Evolutionary conservation across 2,113 vertebrate species (phyloP), one percentile per base, ranked within the genome.

Genomic region (Microcebus jonahi): DNA sequence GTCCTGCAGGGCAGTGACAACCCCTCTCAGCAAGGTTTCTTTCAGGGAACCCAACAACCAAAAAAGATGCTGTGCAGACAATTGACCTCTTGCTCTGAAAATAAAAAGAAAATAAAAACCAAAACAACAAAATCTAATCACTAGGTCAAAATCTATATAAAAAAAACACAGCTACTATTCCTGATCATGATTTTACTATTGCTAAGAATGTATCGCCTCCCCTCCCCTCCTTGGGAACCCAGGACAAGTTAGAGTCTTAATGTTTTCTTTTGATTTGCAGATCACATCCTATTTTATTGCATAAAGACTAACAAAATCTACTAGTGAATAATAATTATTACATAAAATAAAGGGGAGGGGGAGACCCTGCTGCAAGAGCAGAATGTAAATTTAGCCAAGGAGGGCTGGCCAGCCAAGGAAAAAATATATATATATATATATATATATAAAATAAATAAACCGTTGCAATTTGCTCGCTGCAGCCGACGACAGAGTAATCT

Each of bases 271-370:
- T 98, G 98, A 98, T 98, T 98, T 98, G 97, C 98, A 98, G 98
- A 97, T 98, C 98, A 98, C 98, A 98, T 98, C 98, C 96, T 97
- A 90, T 98, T 99, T 98, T 98, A 98, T 99, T 98, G 98, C 97
- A 98, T 97, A 98, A 98, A 98, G 98, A 98, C 97, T 98, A 98
- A 98, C 89, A 98, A 98, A 98, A 98, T 97, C 98, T 97, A 98
- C 98, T 98, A 99, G 98, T 99, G 98, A 98, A 99, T 98, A 98
- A 98, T 99, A 98, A 99, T 98, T 98, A 98, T 98, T 98, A 98
- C 97, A 98, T 99, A 99, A 99, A 98, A 98, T 98, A 98, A 98
- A 88, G 90, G 96, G 59, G 67, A 12, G 21, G 15, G 67, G 94
- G 59, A 48, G 88, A 94, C n/a, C 83, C 2, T 63, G 61, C 80